Base-by-base conservation (phyloP, 2,888 invertebrate species). In the Drosophila sordidapex region DNA sequence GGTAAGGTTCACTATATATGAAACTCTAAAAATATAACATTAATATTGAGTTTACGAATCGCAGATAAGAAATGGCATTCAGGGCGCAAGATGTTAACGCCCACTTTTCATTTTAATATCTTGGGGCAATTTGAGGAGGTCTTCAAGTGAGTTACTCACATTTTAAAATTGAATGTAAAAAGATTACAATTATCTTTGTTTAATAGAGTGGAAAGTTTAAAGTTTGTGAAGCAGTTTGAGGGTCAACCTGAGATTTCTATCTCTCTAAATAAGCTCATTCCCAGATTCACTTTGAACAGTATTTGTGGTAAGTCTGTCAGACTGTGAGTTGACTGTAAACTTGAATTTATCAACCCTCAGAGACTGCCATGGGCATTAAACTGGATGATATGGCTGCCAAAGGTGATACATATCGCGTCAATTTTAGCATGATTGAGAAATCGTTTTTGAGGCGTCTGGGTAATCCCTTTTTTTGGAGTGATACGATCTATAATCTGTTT, bases 71-170 rank as follows among this genome's bases (percentile, higher is more conserved):
- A 92, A 67, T 92, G 91, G 92, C 91, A 92, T 57, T 33, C 79
- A 0, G 76, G 91, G 4, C 81, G 91, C 21, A 91, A 91, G 71
- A 81, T 91, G 83, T 73, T 91, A 4, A 92, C 92, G 2, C 89
- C 91, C 0, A 90, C 92, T 0, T 92, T 92, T 58, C 91, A 92
- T 51, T 92, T 92, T 1, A 92, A 89, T 65, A 92, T 92, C 54
- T 75, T 92, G 36, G 69, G 65, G 8, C 89, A 91, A 31, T 92
- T 92, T 38, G 70, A 76, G 15, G 91, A 92, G 54, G 84, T 91
- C 21, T 92, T 92, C 69, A 91, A 89, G 91, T 92, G 21, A 38
- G 77, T 59, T 49, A 27, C 18, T 21, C 3, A 7, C 15, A 2
- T 29, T 40, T 21, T n/a, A 4, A 0, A 15, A 6, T 11, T 3